A percentile compares a stretch with the other conserved stretches of the same genome.
Conservation (phyloP, 2,113 vertebrate species). For the Miniopterus natalensis region DNA sequence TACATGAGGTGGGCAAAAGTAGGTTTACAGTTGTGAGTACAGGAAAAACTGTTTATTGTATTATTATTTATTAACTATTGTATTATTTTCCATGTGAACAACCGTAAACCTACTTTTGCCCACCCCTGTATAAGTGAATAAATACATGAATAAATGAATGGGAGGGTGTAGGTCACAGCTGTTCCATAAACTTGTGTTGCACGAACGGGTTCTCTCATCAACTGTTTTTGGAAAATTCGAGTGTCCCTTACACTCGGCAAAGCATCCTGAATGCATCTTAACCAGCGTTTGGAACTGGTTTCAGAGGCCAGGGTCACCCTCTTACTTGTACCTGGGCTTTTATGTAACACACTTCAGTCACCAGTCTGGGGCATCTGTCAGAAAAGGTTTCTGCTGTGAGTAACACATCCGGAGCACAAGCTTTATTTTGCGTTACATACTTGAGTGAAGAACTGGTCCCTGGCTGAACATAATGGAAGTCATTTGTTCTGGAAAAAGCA, state of each 20-base stretch:
- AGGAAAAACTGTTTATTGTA: neutral
- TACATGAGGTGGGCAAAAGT: neutral
- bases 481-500: conserved; percentile 72
- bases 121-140: neutral
- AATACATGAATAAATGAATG: neutral
- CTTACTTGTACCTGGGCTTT: neutral
- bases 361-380: neutral
- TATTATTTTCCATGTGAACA: neutral
- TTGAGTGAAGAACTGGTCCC: conserved; percentile 58
- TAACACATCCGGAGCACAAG: conserved; percentile 1
- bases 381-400: conserved; percentile 52
- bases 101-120: neutral
- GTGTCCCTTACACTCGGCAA: neutral
- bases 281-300: neutral
- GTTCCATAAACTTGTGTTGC: neutral
- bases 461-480: conserved; percentile 66
- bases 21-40: neutral
- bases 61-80: neutral
- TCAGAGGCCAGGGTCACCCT: conserved; percentile 23
- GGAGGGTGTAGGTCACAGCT: neutral
- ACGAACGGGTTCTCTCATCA: neutral
- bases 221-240: conserved; percentile 20
- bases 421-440: conserved; percentile 67
- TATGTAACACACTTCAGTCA: neutral
- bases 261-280: neutral